A percentile compares a stretch with the other conserved stretches of the same genome.
These are phyloP conservation scores for Aulostomus chinensis DNA, from an alignment of 2,797 vertebrate genomes.

Conservation along the genomic window DNA sequence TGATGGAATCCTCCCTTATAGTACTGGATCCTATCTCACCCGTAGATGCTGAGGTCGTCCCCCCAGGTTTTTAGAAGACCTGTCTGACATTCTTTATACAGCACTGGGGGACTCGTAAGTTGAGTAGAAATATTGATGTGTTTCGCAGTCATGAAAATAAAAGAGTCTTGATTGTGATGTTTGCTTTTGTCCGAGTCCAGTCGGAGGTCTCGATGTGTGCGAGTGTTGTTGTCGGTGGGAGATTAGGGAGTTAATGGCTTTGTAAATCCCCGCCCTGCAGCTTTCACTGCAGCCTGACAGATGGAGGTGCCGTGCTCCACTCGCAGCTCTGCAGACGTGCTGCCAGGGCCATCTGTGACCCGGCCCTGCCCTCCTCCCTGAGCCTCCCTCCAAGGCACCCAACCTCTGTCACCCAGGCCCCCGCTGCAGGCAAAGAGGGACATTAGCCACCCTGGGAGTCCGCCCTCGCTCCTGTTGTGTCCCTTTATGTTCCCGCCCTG, in stretches of 20 bases:
- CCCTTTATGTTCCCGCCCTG: background rate
- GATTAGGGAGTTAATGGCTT: constrained; percentile 65
- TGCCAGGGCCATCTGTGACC: constrained; percentile 62
- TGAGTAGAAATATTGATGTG: too few relatives aligned
- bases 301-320: constrained; percentile 51
- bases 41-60: too few relatives aligned
- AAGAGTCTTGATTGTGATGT: too few relatives aligned
- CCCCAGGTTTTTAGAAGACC: too few relatives aligned
- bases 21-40: too few relatives aligned
- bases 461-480: constrained; percentile 7
- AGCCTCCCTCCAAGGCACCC: constrained; percentile 1
- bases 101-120: too few relatives aligned
- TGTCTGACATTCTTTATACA: too few relatives aligned
- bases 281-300: constrained; percentile 69
- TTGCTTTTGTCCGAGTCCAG: too few relatives aligned
- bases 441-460: constrained; percentile 21
- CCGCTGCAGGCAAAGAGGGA: constrained; percentile 11
- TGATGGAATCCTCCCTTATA: too few relatives aligned
- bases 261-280: constrained; percentile 54
- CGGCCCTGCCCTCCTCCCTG: constrained; percentile 1
- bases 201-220: constrained; percentile 3
- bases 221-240: constrained; percentile 27
- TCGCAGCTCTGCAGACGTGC: constrained; percentile 27
- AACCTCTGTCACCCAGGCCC: background rate
- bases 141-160: too few relatives aligned